Evolutionary conservation across 2,113 vertebrate genomes (phyloP), one percentile per base, ranked within the genome.

Genomic region (Pseudolaguvia tuberculata): DNA sequence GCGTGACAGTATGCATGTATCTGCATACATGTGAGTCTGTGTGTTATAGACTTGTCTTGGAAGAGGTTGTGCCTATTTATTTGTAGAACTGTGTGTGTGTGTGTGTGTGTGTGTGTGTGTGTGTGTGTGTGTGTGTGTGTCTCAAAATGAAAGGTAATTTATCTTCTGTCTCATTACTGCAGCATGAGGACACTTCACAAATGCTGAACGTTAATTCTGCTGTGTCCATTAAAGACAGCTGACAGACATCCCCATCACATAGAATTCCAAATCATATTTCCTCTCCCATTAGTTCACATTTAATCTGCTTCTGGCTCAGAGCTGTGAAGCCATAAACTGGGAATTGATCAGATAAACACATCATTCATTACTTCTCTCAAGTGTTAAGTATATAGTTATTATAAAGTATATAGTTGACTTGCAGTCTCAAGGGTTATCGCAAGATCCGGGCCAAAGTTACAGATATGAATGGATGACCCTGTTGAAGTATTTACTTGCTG

Each of bases 241-340:
- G 79, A 80, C 75, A 80, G 65, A 73, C 69, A 80, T 80, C 68
- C 79, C 63, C 76, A 80, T 80, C 75, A 80, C 75, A 73, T 47
- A 80, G 65, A 68, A 80, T 77, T 80, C 65, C 72, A 80, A 80
- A 77, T 77, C 51, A 80, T 77, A 73, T 70, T 70, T 70, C 79
- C 75, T 80, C 70, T 77, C 70, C 29, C 75, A 80, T 80, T 80
- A 69, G 79, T 57, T 80, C 75, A 70, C 70, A 80, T 77, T 80
- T 77, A 80, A 80, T 80, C 75, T 73, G 52, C 39, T 56, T 70
- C 65, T 68, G 55, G 70, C 57, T 80, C 68, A 9, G 67, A 73
- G 79, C 79, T 59, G 67, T 53, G 63, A 53, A 65, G 50, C 47
- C 57, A 51, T 58, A 68, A 73, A 73, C 57, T 50, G 42, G 51